Evolutionary conservation across 2,888 invertebrate genomes (phyloP), one percentile per base, ranked within the genome.

Genomic region (Myopa testacea): DNA sequence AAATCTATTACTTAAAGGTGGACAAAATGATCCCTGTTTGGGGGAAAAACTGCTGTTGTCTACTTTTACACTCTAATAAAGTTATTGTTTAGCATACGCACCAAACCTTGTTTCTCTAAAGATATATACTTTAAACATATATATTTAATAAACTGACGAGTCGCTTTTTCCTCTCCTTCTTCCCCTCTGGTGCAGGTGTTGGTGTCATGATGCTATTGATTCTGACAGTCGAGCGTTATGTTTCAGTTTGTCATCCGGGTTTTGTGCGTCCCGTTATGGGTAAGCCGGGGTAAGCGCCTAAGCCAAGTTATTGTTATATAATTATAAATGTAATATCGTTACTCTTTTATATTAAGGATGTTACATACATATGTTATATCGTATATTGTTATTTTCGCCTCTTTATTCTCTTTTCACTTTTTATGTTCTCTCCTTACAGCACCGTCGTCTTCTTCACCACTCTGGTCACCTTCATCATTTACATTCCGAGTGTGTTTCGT

Each of bases 151-250:
- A 1, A 26, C 26, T 26, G 26, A 26, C 26, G 26, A 26, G 26
- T 1, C 26, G 26, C 26, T 26, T 26, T 2, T 26, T 26, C 26
- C 26, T 26, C 26, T 26, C 26, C 26, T 26, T 26, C 26, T 26
- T 26, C 26, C 26, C 2, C 26, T 26, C 26, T 26, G 26, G 26
- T 2, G 0, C 55, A 91, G 92, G 94, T 58, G 92, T 93, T n/a
- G 94, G 94, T 76, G 94, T 94, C 4, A 92, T 94, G 91, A 93
- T 94, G 93, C 91, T 95, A 16, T 89, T 94, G 74, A 93, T 94
- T 12, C 90, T 95, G 82, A 94, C 94, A 26, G 91, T 94, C 79
- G 94, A 94, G 86, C 91, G 94, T 63, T 94, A 93, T 88, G 92
- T 94, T 52, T 94, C 94, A 79, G 94, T 95, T 7, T 94, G 94